Conservation (phyloP, 2,888 invertebrate species). For the Onthophagus sagittarius region DNA sequence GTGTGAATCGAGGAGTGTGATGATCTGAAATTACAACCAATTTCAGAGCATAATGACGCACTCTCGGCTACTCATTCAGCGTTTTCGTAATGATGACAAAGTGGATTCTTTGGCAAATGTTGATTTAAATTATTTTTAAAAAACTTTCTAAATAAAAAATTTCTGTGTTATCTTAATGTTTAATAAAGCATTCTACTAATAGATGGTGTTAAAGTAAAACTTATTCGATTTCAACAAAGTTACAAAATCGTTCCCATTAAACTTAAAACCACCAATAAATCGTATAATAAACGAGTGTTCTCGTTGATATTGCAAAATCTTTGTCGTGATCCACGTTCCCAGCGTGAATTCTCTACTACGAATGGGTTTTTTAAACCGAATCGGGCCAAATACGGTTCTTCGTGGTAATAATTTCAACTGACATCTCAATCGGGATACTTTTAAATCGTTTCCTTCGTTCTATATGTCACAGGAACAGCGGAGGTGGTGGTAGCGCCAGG, state of each 20-base stretch:
- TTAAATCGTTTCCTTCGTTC: not conserved
- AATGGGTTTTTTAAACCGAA: not conserved
- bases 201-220: not conserved
- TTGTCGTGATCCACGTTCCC: not conserved
- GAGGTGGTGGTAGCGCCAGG: conserved; percentile 41
- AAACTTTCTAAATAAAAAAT: not conserved
- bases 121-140: not conserved
- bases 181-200: not conserved
- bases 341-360: not conserved
- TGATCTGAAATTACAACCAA: not conserved
- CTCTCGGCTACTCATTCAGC: not conserved
- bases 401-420: conserved; percentile 17
- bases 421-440: conserved; percentile 25
- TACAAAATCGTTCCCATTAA: no score
- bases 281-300: no score
- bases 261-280: no score
- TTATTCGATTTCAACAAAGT: not conserved
- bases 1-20: not conserved
- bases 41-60: not conserved
- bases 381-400: not conserved
- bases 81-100: not conserved
- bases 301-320: no score
- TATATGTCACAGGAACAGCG: conserved; percentile 32
- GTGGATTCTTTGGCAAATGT: not conserved
- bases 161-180: not conserved